Base-by-base conservation (phyloP, 2,797 vertebrate genomes). In the Phalanger gymnotis region DNA sequence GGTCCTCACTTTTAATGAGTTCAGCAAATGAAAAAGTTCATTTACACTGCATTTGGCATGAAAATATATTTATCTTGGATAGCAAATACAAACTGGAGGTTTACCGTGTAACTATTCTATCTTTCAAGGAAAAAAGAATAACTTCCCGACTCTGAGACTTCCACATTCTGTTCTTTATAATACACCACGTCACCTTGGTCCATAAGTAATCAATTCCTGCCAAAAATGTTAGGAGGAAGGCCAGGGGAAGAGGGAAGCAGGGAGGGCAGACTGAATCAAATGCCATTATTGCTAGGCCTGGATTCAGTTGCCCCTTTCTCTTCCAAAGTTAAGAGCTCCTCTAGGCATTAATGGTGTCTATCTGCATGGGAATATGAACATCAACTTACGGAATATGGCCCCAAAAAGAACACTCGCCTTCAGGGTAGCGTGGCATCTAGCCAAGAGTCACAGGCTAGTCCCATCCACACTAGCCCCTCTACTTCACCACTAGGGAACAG, bases 401-500 rank as follows among this genome's bases (percentile, higher is more conserved):
- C 93, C 87, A 34, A 53, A 91, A 66, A 47, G 92, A 73, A 90
- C 51, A 58, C 89, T 52, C 58, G 0, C 27, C 90, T 47, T 94
- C 14, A 89, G 27, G 87, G 81, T 9, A 55, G 92, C 55, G 55
- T 58, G 91, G 93, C 91, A 92, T 92, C 1, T 4, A 96, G 47
- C 66, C 92, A 95, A 96, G 91, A 92, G 90, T 47, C 66, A 96
- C 53, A 91, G 91, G 66, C 53, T 66, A 56, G 14, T 22, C 47
- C 27, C 51, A 91, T 66, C 31, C 95, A 57, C 52, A 40, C 92
- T 30, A 95, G 93, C 95, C 90, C 91, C 87, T 97, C 90, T 90
- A 73, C 54, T 61, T 92, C 90, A 94, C 53, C 54, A 51, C 87
- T 93, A 93, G 90, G 93, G 93, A 96, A 90, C 73, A 94, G 94